Evolutionary conservation across 2,113 vertebrate species (phyloP).

Genomic region (Rhabdornis inornatus): DNA sequence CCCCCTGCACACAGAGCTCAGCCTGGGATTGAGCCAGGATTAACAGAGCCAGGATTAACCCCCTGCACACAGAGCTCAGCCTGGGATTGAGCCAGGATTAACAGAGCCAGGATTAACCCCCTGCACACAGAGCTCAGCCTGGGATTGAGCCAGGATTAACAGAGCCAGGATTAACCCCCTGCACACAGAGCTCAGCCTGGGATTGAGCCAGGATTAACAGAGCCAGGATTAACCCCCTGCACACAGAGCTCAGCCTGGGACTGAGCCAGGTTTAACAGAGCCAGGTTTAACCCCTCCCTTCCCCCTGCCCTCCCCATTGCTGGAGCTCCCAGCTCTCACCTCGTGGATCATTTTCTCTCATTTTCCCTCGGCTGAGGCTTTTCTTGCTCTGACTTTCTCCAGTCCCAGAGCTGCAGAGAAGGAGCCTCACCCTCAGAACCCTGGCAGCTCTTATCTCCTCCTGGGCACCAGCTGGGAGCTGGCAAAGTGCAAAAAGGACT

Average conservation of each 20-base stretch:
- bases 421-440: constrained; percentile 47
- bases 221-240: too few relatives aligned
- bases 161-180: too few relatives aligned
- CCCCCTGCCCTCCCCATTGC: neutral
- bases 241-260: neutral
- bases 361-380: neutral
- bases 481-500: neutral
- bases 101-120: too few relatives aligned
- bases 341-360: neutral
- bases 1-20: too few relatives aligned
- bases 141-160: neutral
- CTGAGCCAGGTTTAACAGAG: neutral
- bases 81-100: neutral
- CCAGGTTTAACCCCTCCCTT: neutral
- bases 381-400: neutral
- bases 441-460: constrained; percentile 37
- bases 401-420: constrained; percentile 18
- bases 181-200: too few relatives aligned
- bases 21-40: too few relatives aligned
- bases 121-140: too few relatives aligned
- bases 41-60: too few relatives aligned
- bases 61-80: too few relatives aligned
- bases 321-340: neutral
- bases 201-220: too few relatives aligned
- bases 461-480: constrained; percentile 45